Evolutionary conservation across 2,113 vertebrate genomes (phyloP).

Genomic region (Capreolus pygargus): DNA sequence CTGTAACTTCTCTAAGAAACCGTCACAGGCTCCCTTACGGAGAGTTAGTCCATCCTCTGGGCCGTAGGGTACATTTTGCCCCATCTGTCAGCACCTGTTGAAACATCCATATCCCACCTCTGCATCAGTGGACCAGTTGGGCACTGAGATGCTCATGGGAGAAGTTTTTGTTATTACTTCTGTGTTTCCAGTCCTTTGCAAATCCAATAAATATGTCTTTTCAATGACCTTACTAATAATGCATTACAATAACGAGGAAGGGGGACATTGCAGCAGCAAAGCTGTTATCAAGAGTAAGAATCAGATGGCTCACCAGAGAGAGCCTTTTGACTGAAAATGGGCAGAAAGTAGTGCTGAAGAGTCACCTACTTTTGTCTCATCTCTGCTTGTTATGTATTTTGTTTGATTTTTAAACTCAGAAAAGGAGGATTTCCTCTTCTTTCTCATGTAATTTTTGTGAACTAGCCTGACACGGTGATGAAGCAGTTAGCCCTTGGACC

Average conservation of each 20-base stretch:
- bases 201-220: neutral
- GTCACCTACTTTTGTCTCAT: neutral
- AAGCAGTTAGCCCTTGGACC: neutral
- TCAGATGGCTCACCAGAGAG: neutral
- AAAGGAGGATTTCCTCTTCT: neutral
- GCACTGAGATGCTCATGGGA: neutral
- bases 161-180: neutral
- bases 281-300: neutral
- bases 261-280: neutral
- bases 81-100: neutral
- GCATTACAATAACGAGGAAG: neutral
- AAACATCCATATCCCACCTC: neutral
- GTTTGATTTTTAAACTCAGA: neutral
- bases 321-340: neutral
- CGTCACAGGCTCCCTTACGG: rapidly evolving
- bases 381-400: neutral
- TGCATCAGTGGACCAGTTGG: neutral
- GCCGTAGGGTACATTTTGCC: rapidly evolving
- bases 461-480: neutral
- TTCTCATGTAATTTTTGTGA: neutral
- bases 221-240: neutral
- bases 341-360: neutral
- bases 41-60: rapidly evolving
- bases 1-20: neutral
- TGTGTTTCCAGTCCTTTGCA: neutral